phyloP scores from a whole-genome alignment of 2,888 invertebrate species.

The Napeogenes sylphis region DNA sequence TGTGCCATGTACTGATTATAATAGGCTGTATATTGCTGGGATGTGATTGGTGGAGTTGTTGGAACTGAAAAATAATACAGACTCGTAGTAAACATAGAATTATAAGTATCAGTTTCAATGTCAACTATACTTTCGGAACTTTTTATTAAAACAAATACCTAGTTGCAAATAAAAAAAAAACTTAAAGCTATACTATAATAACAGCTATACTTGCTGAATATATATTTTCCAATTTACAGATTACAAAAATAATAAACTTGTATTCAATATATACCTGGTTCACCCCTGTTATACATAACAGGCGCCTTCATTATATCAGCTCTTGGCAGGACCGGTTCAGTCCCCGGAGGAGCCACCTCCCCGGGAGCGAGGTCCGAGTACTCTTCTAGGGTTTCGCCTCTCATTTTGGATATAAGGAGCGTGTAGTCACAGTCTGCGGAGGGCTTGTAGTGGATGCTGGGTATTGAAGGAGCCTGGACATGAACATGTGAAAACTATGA shows the following conservation, averaged over 20 bases:
- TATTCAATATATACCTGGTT: slow-evolving; percentile 13
- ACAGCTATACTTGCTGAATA: no score
- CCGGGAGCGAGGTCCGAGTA: slow-evolving; percentile 48
- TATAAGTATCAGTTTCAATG: no score
- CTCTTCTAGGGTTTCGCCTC: slow-evolving; percentile 71
- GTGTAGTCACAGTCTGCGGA: slow-evolving; percentile 93
- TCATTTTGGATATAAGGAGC: slow-evolving; percentile 90
- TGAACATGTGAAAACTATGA: no score
- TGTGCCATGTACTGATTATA: slow-evolving; percentile 44
- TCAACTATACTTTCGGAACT: no score
- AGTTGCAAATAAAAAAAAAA: no score
- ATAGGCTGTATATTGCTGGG: slow-evolving; percentile 48
- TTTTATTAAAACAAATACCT: no score
- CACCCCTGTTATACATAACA: slow-evolving; percentile 54
- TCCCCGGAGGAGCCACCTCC: slow-evolving; percentile 65
- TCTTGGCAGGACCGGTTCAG: slow-evolving; percentile 51
- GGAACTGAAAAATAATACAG: slow-evolving; percentile 10
- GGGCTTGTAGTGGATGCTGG: slow-evolving; percentile 86
- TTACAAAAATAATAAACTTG: neutral
- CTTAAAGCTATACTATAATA: no score
- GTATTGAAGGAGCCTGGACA: slow-evolving; percentile 72
- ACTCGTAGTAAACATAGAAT: neutral
- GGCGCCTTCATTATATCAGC: slow-evolving; percentile 47
- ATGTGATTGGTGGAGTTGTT: slow-evolving; percentile 17
- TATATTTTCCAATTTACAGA: slow-evolving; percentile 1